Evolutionary conservation across 2,797 vertebrate genomes (phyloP).

Genomic region (Onychomys arenicola): DNA sequence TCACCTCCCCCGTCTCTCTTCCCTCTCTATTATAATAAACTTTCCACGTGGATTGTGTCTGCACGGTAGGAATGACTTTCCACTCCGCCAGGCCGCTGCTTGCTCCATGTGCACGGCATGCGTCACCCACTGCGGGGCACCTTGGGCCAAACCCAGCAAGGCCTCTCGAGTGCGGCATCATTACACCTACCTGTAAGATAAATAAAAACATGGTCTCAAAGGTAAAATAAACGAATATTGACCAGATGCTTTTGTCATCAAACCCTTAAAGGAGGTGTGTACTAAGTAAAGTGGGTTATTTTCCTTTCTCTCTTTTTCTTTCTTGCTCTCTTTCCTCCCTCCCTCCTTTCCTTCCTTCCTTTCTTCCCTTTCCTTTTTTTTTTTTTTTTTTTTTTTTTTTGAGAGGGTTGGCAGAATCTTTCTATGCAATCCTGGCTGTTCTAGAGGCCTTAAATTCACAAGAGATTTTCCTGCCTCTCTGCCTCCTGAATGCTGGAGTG

Average conservation of each 20-base stretch:
- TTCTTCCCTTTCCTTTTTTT: neutral
- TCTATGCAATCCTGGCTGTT: neutral
- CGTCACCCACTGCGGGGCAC: no score
- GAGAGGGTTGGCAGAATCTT: neutral
- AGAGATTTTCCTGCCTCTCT: neutral
- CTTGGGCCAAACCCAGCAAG: no score
- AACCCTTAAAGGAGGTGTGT: neutral
- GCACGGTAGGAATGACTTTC: no score
- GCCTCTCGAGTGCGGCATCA: no score
- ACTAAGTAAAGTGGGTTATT: neutral
- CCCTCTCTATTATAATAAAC: no score
- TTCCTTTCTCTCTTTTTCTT: neutral
- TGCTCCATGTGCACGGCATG: no score
- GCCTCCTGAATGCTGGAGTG: neutral
- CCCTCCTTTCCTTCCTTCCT: accelerated
- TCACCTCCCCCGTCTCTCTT: no score
- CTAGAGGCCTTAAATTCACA: neutral
- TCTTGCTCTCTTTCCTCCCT: accelerated
- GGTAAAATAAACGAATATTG: neutral
- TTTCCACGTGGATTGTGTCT: no score
- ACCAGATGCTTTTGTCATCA: constrained; percentile 3
- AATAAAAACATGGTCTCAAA: neutral
- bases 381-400: neutral
- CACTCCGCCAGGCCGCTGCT: no score
- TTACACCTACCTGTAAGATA: no score